A percentile compares a stretch with the other conserved stretches of the same genome.
Evolutionary conservation across 2,113 vertebrate genomes (phyloP).

Genomic region (Apaloderma vittatum): DNA sequence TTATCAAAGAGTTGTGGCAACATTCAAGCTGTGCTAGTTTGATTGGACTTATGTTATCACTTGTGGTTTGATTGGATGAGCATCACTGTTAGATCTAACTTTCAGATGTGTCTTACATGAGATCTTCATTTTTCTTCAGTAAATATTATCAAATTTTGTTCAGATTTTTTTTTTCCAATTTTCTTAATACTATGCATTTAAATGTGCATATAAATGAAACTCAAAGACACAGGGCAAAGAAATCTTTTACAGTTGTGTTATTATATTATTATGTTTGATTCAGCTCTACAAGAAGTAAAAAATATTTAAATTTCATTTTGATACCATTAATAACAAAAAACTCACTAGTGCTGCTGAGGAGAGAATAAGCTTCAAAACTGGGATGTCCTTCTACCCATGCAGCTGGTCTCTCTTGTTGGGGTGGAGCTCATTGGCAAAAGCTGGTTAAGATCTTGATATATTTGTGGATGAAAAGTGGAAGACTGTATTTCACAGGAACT

Average conservation of each 20-base stretch:
- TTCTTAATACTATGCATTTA: background rate
- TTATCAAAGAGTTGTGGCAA: background rate
- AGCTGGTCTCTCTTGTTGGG: background rate
- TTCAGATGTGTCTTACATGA: background rate
- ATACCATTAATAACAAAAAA: background rate
- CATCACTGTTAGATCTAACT: background rate
- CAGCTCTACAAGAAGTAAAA: background rate
- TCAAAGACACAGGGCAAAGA: background rate
- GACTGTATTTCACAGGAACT: background rate
- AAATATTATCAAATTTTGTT: background rate
- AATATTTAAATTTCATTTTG: background rate
- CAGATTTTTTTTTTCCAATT: background rate
- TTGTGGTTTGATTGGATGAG: background rate
- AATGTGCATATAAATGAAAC: background rate
- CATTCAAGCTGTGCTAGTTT: background rate
- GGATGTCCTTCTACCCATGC: background rate
- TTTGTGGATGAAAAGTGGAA: background rate
- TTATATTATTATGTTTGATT: background rate
- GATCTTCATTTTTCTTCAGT: background rate
- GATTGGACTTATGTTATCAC: background rate
- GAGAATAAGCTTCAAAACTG: background rate
- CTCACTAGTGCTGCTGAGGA: background rate
- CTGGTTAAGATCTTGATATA: background rate
- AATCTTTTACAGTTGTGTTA: background rate
- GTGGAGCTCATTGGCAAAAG: background rate